A percentile compares a stretch with the other conserved stretches of the same genome.
Conservation (phyloP, 2,888 invertebrate genomes). For the Euphydryas editha region DNA sequence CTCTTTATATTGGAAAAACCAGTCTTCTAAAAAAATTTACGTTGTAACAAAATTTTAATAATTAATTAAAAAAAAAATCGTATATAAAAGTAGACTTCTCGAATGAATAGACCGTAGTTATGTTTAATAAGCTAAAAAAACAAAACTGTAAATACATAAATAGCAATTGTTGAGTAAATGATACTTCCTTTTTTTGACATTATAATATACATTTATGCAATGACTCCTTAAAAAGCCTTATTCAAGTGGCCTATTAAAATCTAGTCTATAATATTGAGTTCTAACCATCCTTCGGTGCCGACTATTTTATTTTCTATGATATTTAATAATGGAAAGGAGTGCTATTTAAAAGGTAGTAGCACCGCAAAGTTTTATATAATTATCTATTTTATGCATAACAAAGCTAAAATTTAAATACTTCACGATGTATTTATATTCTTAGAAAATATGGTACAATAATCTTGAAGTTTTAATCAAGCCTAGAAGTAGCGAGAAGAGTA, state of each 20-base stretch:
- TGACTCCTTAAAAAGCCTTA: constrained; percentile 6
- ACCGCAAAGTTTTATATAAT: constrained; percentile 28
- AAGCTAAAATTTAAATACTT: constrained; percentile 26
- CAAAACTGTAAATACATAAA: background rate
- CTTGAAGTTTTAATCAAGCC: background rate
- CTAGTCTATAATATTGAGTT: constrained; percentile 1
- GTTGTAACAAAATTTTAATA: constrained; percentile 1
- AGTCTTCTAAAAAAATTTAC: background rate
- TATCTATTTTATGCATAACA: constrained; percentile 20
- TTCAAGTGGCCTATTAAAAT: constrained; percentile 6
- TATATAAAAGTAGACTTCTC: constrained; percentile 7
- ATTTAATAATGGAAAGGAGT: constrained; percentile 29
- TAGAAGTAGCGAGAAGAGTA: background rate
- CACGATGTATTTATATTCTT: constrained; percentile 5
- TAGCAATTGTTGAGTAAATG: background rate
- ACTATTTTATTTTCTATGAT: constrained; percentile 15
- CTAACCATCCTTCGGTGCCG: constrained; percentile 23
- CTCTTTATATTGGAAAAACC: background rate
- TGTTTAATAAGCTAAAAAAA: background rate
- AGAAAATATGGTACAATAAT: constrained; percentile 1
- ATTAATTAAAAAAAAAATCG: background rate
- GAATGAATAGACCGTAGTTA: constrained; percentile 4
- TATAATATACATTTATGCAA: constrained; percentile 2
- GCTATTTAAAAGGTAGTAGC: constrained; percentile 35
- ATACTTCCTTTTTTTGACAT: too few relatives aligned